Conservation (phyloP, 2,113 vertebrate genomes). For the Asarcornis scutulata region DNA sequence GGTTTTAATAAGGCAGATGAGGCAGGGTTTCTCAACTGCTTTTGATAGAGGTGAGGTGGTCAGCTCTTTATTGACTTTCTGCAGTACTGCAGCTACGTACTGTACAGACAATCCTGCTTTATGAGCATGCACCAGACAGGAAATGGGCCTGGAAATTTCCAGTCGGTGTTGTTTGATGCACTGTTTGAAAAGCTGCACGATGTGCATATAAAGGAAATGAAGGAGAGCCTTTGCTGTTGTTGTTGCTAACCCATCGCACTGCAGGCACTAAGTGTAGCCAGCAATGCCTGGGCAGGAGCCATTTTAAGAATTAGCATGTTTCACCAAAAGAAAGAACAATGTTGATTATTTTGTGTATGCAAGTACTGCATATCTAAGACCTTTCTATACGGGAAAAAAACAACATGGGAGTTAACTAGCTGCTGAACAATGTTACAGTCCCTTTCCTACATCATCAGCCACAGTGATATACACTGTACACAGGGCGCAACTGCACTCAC, state of each 20-base stretch:
- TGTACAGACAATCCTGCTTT: constrained; percentile 30
- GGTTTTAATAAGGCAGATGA: constrained; percentile 65
- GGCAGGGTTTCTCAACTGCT: constrained; percentile 48
- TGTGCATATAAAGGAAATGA: constrained; percentile 50
- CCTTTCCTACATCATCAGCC: not conserved
- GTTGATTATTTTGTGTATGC: not conserved
- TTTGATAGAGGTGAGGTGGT: constrained; percentile 63
- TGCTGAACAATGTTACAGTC: not conserved
- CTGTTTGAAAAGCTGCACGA: constrained; percentile 46
- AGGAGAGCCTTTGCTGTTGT: not conserved
- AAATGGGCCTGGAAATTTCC: constrained; percentile 69
- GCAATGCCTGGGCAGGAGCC: constrained; percentile 51
- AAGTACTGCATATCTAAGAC: not conserved
- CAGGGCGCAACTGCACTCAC: not conserved
- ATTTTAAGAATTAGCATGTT: constrained; percentile 47
- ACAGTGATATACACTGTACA: not conserved
- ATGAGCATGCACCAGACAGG: constrained; percentile 64
- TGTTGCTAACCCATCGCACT: constrained; percentile 1
- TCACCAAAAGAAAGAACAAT: constrained; percentile 43
- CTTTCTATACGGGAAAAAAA: constrained; percentile 4
- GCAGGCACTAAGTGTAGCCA: not conserved
- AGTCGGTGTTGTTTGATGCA: constrained; percentile 47
- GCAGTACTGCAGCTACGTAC: constrained; percentile 53
- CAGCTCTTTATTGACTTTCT: constrained; percentile 69
- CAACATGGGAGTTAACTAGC: constrained; percentile 23